Evolutionary conservation across 2,888 invertebrate genomes (phyloP), one percentile per base, ranked within the genome.

Genomic region (Serripes groenlandicus): DNA sequence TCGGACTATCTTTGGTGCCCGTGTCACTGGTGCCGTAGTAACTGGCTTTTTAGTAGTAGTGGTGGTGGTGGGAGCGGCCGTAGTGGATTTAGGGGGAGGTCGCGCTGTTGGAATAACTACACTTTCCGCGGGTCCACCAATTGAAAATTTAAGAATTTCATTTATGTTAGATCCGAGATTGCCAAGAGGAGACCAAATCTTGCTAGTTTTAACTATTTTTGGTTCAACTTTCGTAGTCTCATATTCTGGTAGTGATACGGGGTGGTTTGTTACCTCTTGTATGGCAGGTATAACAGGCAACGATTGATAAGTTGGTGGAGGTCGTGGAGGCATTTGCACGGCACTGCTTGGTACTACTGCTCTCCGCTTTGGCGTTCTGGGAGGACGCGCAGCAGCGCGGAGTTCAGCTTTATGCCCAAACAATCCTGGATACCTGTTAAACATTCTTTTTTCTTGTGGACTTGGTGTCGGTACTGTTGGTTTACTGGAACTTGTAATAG

Each of bases 131-230:
- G 69, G 69, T 30, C 76, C 76, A 1, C n/a, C 49, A 1, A 81
- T 72, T 7, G 83, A 80, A 56, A 69, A 70, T 60, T 80, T 77
- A n/a, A 83, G 70, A 21, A 85, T 68, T 28, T 82, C 77, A 28
- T 82, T 78, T 26, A 85, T 82, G 7, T 75, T 71, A 9, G 58
- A 11, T n/a, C 82, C 85, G 9, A 82, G 64, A n/a, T 72, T 69
- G 0, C 82, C 85, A 18, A 49, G 42, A 3, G 85, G 85, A 21
- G 77, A 80, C 85, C 85, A 85, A 0, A 85, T 75, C 28, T 80
- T 66, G 26, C 66, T 66, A 0, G 66, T 37, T 26, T 66, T 37
- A 23, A 35, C 21, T n/a, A 35, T 35, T 21, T 66, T 66, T 9
- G 66, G n/a, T 42, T 37, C 26, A 9, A 37, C 23, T 26, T 66